phyloP scores from a whole-genome alignment of 2,888 invertebrate genomes.

The Hyposoter didymator region DNA sequence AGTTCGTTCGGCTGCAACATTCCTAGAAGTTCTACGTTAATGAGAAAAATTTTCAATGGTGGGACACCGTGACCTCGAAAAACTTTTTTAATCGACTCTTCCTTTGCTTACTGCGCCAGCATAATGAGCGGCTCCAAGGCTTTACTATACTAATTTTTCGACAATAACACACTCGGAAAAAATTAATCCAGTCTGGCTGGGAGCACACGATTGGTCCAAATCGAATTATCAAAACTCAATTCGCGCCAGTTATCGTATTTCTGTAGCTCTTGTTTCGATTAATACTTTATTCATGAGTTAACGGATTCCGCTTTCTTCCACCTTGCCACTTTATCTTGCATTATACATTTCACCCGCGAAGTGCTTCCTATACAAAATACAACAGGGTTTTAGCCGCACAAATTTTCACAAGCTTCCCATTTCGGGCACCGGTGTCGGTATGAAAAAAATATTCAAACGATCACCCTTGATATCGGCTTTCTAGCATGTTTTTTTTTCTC shows the following conservation, averaged over 20 bases:
- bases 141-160: background rate
- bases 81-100: slow-evolving; percentile 13
- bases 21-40: slow-evolving; percentile 1
- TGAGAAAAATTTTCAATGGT: slow-evolving; percentile 13
- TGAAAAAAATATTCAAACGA: background rate
- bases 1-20: background rate
- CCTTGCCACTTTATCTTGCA: background rate
- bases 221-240: slow-evolving; percentile 16
- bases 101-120: background rate
- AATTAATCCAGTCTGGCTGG: background rate
- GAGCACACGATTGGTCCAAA: slow-evolving; percentile 1
- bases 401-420: background rate
- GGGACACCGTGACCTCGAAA: background rate
- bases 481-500: background rate
- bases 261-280: background rate
- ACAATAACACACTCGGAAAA: background rate
- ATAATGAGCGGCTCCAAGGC: background rate
- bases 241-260: background rate
- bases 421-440: background rate
- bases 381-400: background rate
- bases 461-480: background rate
- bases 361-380: background rate
- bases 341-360: background rate
- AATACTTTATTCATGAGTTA: slow-evolving; percentile 24
- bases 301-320: background rate